Evolutionary conservation across 2,113 vertebrate genomes (phyloP).

Genomic region (Epinephelus lanceolatus): DNA sequence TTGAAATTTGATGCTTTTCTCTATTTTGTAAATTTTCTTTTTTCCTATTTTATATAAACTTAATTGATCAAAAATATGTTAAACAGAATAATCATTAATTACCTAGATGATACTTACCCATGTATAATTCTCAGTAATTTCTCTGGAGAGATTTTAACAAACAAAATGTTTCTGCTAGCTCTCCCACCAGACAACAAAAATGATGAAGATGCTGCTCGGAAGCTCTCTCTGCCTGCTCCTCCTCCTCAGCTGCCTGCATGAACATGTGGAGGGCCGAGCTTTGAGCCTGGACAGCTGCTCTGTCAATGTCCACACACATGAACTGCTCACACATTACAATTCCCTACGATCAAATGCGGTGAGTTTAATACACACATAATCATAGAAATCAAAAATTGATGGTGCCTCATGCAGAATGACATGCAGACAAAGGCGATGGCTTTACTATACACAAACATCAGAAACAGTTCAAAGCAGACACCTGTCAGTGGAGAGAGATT

Average conservation of each 20-base stretch:
- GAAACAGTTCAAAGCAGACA: background rate
- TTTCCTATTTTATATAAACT: too few species aligned
- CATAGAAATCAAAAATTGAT: background rate
- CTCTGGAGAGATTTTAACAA: conserved; percentile 1
- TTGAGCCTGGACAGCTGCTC: conserved; percentile 76
- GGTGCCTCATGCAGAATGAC: background rate
- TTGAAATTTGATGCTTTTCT: background rate
- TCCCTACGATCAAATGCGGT: conserved; percentile 76
- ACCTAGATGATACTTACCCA: background rate
- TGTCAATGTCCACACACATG: conserved; percentile 77
- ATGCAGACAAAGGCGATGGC: background rate
- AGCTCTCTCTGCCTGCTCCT: conserved; percentile 52
- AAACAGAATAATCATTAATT: background rate
- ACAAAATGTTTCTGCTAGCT: conserved; percentile 6
- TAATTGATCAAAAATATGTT: background rate
- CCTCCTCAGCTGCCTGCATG: conserved; percentile 58
- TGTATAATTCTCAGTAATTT: background rate
- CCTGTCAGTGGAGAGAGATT: background rate
- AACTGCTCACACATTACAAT: conserved; percentile 77
- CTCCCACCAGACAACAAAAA: conserved; percentile 21
- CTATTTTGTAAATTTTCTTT: background rate
- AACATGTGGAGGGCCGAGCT: conserved; percentile 26
- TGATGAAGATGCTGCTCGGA: conserved; percentile 61
- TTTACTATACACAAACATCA: background rate
- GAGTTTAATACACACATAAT: conserved; percentile 43